Evolutionary conservation across 2,888 invertebrate genomes (phyloP).

Genomic region (Cotesia congregata): DNA sequence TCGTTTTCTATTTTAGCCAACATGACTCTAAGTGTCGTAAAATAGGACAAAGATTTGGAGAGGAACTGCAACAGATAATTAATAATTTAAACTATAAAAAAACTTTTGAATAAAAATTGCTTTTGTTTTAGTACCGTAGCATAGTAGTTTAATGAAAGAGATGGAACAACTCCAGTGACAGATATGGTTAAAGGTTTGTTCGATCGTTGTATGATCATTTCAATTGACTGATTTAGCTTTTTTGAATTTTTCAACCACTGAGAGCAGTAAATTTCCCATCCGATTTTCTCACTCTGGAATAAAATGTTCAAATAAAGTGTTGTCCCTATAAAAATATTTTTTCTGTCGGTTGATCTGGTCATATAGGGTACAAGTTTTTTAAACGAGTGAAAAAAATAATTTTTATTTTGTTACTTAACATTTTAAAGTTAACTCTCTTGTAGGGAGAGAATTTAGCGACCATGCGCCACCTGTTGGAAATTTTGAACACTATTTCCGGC

Average conservation of each 20-base stretch:
- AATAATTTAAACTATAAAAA: neutral
- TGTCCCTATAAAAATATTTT: neutral
- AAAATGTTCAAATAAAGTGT: neutral
- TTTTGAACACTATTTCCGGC: too few species aligned
- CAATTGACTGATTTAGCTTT: constrained; percentile 35
- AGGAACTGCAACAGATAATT: constrained; percentile 35
- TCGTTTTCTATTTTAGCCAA: neutral
- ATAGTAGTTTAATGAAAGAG: constrained; percentile 34
- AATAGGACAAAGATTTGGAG: constrained; percentile 36
- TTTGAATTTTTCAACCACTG: constrained; percentile 48
- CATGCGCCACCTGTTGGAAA: too few species aligned
- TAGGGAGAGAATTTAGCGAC: too few species aligned
- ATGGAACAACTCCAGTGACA: constrained; percentile 38
- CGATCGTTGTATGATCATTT: constrained; percentile 27
- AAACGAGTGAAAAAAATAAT: too few species aligned
- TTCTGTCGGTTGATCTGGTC: too few species aligned
- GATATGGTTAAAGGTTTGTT: constrained; percentile 34
- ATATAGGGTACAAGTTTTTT: too few species aligned
- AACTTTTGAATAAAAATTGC: neutral
- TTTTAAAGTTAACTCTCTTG: too few species aligned
- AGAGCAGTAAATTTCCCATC: constrained; percentile 42
- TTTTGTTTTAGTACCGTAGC: constrained; percentile 29
- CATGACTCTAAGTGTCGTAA: constrained; percentile 38
- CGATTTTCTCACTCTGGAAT: constrained; percentile 47
- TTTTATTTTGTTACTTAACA: too few species aligned